Conservation (phyloP, 2,797 vertebrate genomes). For the Strix occidentalis region DNA sequence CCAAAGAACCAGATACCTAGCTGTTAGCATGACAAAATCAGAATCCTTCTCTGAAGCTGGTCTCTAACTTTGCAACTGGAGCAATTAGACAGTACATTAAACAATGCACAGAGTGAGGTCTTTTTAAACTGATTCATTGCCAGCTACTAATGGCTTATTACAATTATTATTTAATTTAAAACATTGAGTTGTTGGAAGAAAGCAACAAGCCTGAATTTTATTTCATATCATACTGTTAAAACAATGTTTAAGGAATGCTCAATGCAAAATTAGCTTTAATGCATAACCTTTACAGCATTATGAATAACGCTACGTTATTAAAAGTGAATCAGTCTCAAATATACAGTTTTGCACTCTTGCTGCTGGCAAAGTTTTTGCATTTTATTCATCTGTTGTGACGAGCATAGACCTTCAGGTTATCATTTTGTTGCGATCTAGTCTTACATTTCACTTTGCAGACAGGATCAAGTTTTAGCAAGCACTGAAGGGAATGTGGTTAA, state of each 20-base stretch:
- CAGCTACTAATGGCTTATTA: background rate
- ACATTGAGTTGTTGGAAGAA: background rate
- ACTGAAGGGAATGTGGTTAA: background rate
- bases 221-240: background rate
- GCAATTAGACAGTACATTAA: background rate
- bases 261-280: background rate
- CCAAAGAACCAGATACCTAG: background rate
- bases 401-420: conserved; percentile 1
- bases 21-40: background rate
- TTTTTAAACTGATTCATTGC: background rate
- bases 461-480: conserved; percentile 41
- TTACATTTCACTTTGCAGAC: background rate
- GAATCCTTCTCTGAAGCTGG: background rate
- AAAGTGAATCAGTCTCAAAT: background rate
- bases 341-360: background rate
- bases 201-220: background rate
- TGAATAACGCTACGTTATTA: background rate
- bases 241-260: background rate
- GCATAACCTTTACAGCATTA: background rate
- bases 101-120: background rate
- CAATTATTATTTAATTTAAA: background rate
- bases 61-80: background rate
- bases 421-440: background rate
- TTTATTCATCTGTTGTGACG: background rate
- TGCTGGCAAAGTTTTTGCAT: background rate